Base-by-base conservation (phyloP, 2,797 vertebrate species). In the Ara ararauna region DNA sequence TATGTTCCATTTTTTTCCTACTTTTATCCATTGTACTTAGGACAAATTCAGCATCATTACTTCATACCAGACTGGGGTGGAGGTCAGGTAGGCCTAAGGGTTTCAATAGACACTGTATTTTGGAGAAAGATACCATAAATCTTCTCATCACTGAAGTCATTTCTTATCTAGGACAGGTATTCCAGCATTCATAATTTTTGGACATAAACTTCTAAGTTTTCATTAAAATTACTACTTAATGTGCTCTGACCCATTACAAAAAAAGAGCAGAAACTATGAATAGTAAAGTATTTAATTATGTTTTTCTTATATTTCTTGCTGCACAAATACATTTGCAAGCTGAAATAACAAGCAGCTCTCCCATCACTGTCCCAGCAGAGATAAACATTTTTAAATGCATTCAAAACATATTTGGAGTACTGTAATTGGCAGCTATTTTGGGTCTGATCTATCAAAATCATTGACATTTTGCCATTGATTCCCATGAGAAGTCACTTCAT, bases 381-480 rank as follows among this genome's bases (percentile, higher is more conserved):
- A 72, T 61, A 71, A 89, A 75, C 8, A 62, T 81, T 89, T 91
- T 62, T 13, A 72, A 74, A 93, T 38, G 20, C 20, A 61, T 90
- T 48, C 1, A 1, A 89, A 93, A 85, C 47, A 77, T 54, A 85
- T 80, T 77, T 72, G 16, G 22, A 93, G 65, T 68, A 68, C 50
- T 58, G 65, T 78, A 90, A 47, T 62, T 85, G 68, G 53, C 48
- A 85, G 30, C 30, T 94, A 68, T 95, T 91, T 95, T 71, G 29
- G 24, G 18, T 50, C 30, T 75, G 22, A 93, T 87, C 89, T 93
- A 78, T 93, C 73, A 89, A 92, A 94, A 80, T 51, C 42, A 85
- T 80, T 81, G 73, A 91, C 67, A 50, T 87, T 85, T 96, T 95
- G 21, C 58, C 47, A 90, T 73, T 81, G 86, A 82, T 84, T 88